These are phyloP conservation scores for Drosophila seguyi DNA, from an alignment of 1,140 invertebrate species.

Conservation along the genomic window DNA sequence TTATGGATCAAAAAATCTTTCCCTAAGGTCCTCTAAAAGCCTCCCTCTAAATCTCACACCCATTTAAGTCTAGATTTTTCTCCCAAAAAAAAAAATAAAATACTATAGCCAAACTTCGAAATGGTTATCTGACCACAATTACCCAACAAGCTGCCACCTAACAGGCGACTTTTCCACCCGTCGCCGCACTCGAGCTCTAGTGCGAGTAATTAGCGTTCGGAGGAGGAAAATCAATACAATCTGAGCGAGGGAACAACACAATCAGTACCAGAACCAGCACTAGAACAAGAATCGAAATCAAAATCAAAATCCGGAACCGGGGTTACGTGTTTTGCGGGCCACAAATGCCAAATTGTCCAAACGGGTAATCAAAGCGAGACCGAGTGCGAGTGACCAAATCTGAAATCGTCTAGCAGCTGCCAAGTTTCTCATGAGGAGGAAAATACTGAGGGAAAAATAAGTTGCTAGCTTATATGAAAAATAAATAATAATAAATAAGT, in stretches of 20 bases:
- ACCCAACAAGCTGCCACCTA: slow-evolving; percentile 19
- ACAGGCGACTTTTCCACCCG: slow-evolving; percentile 8
- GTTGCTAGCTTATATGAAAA: not conserved
- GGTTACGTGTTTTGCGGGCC: slow-evolving; percentile 43
- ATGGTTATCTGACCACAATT: slow-evolving; percentile 29
- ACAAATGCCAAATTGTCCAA: slow-evolving; percentile 68
- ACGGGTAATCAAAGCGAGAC: slow-evolving; percentile 61
- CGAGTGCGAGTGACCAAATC: slow-evolving; percentile 33
- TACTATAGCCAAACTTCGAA: not conserved
- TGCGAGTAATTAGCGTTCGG: slow-evolving; percentile 34
- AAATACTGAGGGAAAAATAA: not conserved
- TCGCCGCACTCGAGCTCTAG: not conserved
- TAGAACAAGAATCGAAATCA: slow-evolving; percentile 14
- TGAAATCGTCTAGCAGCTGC: slow-evolving; percentile 56
- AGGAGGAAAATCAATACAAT: slow-evolving; percentile 49
- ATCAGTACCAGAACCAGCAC: slow-evolving; percentile 18
- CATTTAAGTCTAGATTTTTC: not conserved
- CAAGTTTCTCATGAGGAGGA: slow-evolving; percentile 59
- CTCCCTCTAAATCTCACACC: not conserved
- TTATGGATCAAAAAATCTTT: too few species aligned
- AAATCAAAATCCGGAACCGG: slow-evolving; percentile 28
- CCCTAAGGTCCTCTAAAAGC: accelerated
- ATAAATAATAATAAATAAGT: not conserved
- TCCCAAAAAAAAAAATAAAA: not conserved
- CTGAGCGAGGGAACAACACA: slow-evolving; percentile 29